Evolutionary conservation across 2,888 invertebrate genomes (phyloP).

Genomic region (Drosophila yooni): DNA sequence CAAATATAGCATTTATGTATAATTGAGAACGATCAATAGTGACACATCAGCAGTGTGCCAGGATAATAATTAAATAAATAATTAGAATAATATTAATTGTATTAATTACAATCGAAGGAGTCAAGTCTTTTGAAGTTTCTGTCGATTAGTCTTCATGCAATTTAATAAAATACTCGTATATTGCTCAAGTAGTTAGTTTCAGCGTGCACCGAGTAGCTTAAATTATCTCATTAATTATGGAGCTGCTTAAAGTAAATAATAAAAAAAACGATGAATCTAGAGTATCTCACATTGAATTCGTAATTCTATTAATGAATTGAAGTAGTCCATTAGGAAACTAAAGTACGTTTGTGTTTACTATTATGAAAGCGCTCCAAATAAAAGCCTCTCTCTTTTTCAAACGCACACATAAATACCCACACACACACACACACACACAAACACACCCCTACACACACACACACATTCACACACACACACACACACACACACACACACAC

Average conservation of each 20-base stretch:
- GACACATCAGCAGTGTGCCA: background rate
- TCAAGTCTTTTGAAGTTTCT: background rate
- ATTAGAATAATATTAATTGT: background rate
- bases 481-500: constrained; percentile 12
- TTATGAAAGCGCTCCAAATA: constrained; percentile 32
- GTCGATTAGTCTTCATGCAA: background rate
- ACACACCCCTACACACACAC: constrained; percentile 15
- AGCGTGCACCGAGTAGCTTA: constrained; percentile 36
- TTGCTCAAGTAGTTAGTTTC: constrained; percentile 26
- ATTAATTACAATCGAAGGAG: background rate
- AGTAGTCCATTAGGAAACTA: constrained; percentile 3
- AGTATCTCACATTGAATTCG: constrained; percentile 1
- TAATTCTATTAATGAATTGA: background rate
- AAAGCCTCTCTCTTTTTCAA: constrained; percentile 61
- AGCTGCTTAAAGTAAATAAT: constrained; percentile 9
- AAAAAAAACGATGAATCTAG: background rate
- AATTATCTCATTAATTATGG: constrained; percentile 19
- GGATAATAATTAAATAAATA: background rate
- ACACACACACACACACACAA: constrained; percentile 19
- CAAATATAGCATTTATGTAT: background rate
- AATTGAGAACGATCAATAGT: background rate
- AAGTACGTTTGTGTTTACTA: constrained; percentile 1
- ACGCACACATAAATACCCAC: constrained; percentile 25
- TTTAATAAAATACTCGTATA: background rate
- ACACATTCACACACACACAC: constrained; percentile 6